Percentiles rank a stretch among this genome's conserved stretches.
Conservation (phyloP, 2,888 invertebrate species). For the Nemoura dubitans region DNA sequence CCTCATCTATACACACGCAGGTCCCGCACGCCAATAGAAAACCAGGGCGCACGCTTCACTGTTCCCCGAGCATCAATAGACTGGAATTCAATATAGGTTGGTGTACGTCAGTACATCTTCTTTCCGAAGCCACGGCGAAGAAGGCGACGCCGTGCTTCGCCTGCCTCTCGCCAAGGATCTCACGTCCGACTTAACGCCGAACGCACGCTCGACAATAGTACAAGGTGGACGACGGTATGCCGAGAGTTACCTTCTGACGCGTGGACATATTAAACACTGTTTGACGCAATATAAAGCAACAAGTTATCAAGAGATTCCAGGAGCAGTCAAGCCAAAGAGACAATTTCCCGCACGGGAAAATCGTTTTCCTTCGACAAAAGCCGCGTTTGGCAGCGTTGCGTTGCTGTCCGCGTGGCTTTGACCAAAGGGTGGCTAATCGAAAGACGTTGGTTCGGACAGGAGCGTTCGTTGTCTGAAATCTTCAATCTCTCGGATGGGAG, state of each 20-base stretch:
- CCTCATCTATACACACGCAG: not conserved
- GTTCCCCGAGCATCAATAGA: not conserved
- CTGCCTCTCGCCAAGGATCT: not conserved
- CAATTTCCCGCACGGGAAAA: not conserved
- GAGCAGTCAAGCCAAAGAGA: not conserved
- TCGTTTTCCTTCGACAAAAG: not conserved
- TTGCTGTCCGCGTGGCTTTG: not conserved
- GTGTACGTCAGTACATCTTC: not conserved
- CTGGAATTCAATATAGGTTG: slow-evolving; percentile 12
- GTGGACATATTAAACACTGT: slow-evolving; percentile 5
- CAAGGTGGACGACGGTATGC: not conserved
- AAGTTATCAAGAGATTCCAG: slow-evolving; percentile 30
- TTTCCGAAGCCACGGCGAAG: not conserved
- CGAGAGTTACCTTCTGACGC: not conserved
- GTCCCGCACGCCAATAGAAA: not conserved
- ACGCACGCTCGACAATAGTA: not conserved
- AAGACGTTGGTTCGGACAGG: not conserved
- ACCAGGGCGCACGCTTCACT: not conserved
- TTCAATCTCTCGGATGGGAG: not conserved
- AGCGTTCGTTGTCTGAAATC: not conserved
- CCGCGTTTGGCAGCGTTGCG: not conserved
- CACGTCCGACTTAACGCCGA: not conserved
- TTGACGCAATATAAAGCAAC: slow-evolving; percentile 16
- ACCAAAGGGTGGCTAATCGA: not conserved
- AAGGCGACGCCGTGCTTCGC: not conserved